Conservation (phyloP, 53 echinoderm and acorn worm genomes). For the Crossaster papposus region DNA sequence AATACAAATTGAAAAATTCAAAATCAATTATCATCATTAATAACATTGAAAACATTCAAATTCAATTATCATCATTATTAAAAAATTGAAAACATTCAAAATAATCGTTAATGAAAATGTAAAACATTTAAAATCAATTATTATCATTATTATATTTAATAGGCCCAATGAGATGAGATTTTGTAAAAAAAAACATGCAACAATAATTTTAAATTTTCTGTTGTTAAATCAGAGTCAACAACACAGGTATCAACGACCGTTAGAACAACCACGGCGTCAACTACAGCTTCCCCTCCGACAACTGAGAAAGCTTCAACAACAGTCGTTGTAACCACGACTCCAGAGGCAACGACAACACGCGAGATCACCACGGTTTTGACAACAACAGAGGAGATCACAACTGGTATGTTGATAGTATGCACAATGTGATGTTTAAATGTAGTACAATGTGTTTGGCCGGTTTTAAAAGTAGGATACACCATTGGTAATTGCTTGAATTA, state of each 20-base stretch:
- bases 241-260: not conserved
- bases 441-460: too few species aligned
- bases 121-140: too few species aligned
- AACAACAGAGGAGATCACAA: not conserved
- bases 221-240: not conserved
- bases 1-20: too few species aligned
- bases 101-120: too few species aligned
- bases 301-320: conserved; percentile 25
- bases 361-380: not conserved
- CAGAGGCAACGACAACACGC: conserved; percentile 30
- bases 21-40: not conserved
- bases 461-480: too few species aligned
- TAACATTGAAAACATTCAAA: not conserved
- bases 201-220: too few species aligned
- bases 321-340: not conserved
- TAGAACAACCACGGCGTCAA: not conserved
- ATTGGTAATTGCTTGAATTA: too few species aligned
- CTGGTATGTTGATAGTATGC: not conserved
- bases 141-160: too few species aligned
- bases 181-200: too few species aligned
- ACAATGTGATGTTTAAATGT: not conserved
- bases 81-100: too few species aligned
- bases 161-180: too few species aligned
- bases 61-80: too few species aligned
- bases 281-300: not conserved